Evolutionary conservation across 2,888 invertebrate species (phyloP), one percentile per base, ranked within the genome.

Genomic region (Agrypnus murinus): DNA sequence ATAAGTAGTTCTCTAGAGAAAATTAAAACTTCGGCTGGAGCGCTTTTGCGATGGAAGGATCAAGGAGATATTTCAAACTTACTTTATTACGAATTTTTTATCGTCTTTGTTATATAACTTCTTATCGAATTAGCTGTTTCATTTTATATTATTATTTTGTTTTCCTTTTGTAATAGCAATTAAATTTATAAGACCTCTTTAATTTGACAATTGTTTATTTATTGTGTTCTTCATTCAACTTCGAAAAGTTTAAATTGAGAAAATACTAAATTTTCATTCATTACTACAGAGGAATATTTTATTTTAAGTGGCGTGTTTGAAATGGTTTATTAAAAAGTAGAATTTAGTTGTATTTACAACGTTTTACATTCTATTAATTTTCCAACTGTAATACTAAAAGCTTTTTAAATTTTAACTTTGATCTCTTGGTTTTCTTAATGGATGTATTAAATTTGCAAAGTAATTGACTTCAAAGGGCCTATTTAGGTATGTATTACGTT

Each of bases 41-140:
- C 65, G 65, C 43, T 60, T 25, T 53, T 50, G 62, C 46, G 67
- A 66, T 65, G 65, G 74, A 68, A 73, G 73, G 75, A 75, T 76
- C 75, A 71, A 66, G 67, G 68, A 74, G 74, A 75, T 75, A 77
- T 77, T 77, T 76, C 72, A 76, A 77, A 76, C 75, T 77, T 77
- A 77, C 75, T 77, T 77, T 77, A 75, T 75, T 77, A 76, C 68
- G 70, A 74, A 73, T 62, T 69, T 73, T 72, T 74, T 73, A 66
- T 73, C 65, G 71, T 72, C 72, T 70, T 73, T 69, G 75, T 71
- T 70, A 72, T 73, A 75, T 74, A 75, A 74, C 70, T 73, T 75
- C 60, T 75, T 74, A 77, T 73, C 73, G 73, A 74, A 77, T 70
- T 70, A 70, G 58, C 62, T 68, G 62, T 59, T 67, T 62, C 53